A percentile compares a stretch with the other conserved stretches of the same genome.
Evolutionary conservation across 2,797 vertebrate genomes (phyloP).

Genomic region (Pteronotus mesoamericanus): DNA sequence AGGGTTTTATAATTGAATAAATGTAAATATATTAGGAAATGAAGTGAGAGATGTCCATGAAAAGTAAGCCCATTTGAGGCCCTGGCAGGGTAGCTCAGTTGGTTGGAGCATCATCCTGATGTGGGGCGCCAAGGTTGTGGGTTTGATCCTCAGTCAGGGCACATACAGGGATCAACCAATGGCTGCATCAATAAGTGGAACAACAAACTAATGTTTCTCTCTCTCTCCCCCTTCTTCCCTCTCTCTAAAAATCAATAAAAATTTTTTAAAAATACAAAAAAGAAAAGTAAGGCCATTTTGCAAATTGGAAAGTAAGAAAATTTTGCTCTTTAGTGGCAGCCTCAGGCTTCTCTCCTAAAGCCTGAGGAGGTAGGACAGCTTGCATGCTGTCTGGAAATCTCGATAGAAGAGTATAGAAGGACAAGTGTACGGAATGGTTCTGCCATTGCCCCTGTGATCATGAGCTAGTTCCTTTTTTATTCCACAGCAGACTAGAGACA

Average conservation of each 20-base stretch:
- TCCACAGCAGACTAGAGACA: not conserved
- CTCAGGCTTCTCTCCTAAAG: not conserved
- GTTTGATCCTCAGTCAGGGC: no score
- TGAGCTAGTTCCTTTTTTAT: not conserved
- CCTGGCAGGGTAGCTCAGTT: no score
- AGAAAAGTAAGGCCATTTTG: not conserved
- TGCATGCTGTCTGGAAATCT: not conserved
- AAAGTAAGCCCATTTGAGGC: not conserved
- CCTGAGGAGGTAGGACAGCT: not conserved
- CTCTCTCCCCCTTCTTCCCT: no score
- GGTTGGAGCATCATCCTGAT: no score
- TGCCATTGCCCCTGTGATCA: not conserved
- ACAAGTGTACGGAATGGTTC: not conserved
- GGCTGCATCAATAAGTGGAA: no score
- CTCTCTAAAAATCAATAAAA: no score
- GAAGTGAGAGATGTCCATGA: not conserved
- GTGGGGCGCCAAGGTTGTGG: no score
- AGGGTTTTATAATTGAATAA: not conserved
- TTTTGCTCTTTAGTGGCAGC: not conserved
- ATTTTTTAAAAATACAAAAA: no score
- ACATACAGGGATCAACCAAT: no score
- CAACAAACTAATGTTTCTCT: no score
- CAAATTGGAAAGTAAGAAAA: not conserved
- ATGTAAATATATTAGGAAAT: not conserved
- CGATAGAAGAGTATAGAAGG: not conserved